phyloP scores from a whole-genome alignment of 2,888 invertebrate species.

The Junonia oenone region DNA sequence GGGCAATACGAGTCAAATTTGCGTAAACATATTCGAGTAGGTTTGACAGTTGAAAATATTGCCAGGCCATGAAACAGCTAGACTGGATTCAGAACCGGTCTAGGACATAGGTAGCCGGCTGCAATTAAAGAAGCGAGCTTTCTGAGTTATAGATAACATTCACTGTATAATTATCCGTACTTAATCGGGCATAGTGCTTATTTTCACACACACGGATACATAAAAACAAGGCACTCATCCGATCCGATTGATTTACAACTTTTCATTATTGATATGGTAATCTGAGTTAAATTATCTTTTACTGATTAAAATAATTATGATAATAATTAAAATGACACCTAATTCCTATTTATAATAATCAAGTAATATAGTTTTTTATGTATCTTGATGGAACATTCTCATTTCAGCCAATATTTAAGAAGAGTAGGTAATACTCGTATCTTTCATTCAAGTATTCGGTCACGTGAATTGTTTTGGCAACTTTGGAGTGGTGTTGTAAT shows the following conservation, averaged over 20 bases:
- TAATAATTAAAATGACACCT: neutral
- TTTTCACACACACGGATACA: neutral
- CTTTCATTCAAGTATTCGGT: constrained; percentile 3
- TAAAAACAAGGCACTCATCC: neutral
- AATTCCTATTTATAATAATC: neutral
- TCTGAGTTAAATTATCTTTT: neutral
- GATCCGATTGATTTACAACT: neutral
- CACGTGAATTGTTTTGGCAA: constrained; percentile 39
- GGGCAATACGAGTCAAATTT: constrained; percentile 20
- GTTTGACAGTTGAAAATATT: constrained; percentile 37
- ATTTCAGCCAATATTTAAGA: neutral
- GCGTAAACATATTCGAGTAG: constrained; percentile 10
- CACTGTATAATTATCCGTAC: constrained; percentile 1
- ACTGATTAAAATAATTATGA: neutral
- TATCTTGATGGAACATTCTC: no score
- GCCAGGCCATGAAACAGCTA: constrained; percentile 34
- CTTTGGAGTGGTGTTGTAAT: constrained; percentile 52
- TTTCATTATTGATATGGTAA: neutral
- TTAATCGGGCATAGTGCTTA: neutral
- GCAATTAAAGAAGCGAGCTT: constrained; percentile 30
- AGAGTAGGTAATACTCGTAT: neutral
- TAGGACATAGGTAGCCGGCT: constrained; percentile 31
- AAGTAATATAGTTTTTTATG: neutral
- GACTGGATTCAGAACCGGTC: constrained; percentile 37
- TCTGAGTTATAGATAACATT: constrained; percentile 17